Conservation (phyloP, 64 coral and sea anemone genomes). For the Montipora efflorescens region DNA sequence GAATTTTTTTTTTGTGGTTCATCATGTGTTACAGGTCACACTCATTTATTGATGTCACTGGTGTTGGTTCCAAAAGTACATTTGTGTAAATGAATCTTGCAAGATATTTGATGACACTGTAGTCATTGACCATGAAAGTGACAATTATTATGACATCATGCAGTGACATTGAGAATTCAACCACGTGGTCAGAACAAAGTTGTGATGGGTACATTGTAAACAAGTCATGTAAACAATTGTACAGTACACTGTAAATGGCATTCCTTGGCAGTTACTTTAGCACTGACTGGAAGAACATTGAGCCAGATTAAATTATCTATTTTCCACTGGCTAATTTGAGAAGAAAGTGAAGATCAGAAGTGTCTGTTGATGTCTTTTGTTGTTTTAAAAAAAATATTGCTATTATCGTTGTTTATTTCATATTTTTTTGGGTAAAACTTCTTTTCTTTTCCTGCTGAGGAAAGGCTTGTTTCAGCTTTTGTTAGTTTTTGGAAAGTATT, state of each 20-base stretch:
- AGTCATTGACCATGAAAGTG: background rate
- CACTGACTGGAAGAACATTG: background rate
- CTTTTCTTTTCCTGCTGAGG: too few species aligned
- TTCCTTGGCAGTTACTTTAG: background rate
- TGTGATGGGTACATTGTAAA: background rate
- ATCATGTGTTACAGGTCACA: background rate
- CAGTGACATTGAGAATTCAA: background rate
- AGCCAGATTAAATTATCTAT: background rate
- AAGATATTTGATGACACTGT: background rate
- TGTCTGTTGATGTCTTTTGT: background rate
- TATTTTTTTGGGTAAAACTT: too few species aligned
- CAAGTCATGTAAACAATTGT: background rate
- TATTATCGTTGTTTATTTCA: too few species aligned
- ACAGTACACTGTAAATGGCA: background rate
- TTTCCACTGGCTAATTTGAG: too few species aligned
- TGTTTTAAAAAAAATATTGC: background rate
- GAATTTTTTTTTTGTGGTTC: too few species aligned
- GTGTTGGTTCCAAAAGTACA: background rate
- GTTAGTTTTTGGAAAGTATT: background rate
- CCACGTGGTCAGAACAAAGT: background rate
- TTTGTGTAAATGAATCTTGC: background rate
- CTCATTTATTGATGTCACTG: background rate
- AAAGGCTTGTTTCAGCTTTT: too few species aligned
- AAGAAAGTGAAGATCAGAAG: background rate
- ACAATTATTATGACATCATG: background rate